Percentiles rank a stretch among this genome's conserved stretches.
Conservation (phyloP, 1,140 invertebrate species). For the Sogatella furcifera region DNA sequence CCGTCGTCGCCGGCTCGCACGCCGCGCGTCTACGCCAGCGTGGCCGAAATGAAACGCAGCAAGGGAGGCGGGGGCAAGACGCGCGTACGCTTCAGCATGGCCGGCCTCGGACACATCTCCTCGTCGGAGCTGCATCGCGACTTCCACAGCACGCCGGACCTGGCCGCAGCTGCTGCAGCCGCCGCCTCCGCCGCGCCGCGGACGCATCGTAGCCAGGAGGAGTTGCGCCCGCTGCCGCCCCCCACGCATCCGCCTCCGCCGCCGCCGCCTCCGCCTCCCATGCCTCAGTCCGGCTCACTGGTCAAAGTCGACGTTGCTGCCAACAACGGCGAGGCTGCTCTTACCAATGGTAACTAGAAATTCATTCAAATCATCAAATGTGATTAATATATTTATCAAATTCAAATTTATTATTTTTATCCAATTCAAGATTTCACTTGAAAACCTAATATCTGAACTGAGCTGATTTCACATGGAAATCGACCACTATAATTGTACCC, state of each 20-base stretch:
- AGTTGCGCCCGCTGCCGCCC: slow-evolving; percentile 49
- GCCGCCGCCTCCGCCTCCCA: slow-evolving; percentile 22
- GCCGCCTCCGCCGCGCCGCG: slow-evolving; percentile 8
- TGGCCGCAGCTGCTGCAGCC: slow-evolving; percentile 35
- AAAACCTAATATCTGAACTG: no score
- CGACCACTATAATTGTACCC: no score
- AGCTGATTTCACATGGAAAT: no score
- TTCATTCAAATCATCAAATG: no score
- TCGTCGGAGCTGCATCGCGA: slow-evolving; percentile 57
- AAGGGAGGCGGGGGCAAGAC: slow-evolving; percentile 52
- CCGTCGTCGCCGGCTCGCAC: slow-evolving; percentile 51
- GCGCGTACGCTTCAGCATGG: slow-evolving; percentile 42
- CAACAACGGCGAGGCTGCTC: background rate
- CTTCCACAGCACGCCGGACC: slow-evolving; percentile 81
- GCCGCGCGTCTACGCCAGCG: slow-evolving; percentile 77
- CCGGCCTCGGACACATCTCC: slow-evolving; percentile 22
- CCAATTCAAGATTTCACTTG: no score
- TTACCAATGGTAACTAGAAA: background rate
- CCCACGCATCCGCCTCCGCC: slow-evolving; percentile 25
- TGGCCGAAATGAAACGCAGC: slow-evolving; percentile 86
- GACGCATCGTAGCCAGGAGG: slow-evolving; percentile 61
- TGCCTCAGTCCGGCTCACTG: slow-evolving; percentile 11
- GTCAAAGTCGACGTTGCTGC: slow-evolving; percentile 19
- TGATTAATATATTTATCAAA: no score
- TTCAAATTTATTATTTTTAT: no score